phyloP scores from a whole-genome alignment of 92 coral and sea anemone species.

The Plumapathes pennacea region DNA sequence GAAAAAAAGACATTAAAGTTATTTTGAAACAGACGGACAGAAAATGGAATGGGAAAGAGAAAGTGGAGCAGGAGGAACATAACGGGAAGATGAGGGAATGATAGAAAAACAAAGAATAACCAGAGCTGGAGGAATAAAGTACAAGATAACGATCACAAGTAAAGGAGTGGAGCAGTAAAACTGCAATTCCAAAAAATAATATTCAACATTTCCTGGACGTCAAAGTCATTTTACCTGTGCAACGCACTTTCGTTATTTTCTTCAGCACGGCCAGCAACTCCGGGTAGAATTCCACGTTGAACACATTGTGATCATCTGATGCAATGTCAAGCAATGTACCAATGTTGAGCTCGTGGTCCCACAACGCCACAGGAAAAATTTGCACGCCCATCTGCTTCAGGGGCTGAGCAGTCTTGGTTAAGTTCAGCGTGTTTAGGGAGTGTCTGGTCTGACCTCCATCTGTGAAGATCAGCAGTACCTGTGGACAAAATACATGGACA shows the following conservation, averaged over 20 bases:
- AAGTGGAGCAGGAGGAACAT: too few relatives aligned
- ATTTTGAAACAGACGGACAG: too few relatives aligned
- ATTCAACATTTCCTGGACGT: too few relatives aligned
- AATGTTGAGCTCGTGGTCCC: constrained; percentile 53
- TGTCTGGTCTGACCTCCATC: constrained; percentile 78
- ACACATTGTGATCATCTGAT: constrained; percentile 41
- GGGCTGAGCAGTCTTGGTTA: constrained; percentile 38
- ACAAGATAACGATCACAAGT: too few relatives aligned
- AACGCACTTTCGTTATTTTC: constrained; percentile 61
- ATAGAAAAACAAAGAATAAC: too few relatives aligned
- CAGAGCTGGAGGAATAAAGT: too few relatives aligned
- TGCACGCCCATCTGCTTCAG: constrained; percentile 64
- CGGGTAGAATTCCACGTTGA: constrained; percentile 63
- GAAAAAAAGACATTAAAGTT: too few relatives aligned
- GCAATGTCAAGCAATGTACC: constrained; percentile 63
- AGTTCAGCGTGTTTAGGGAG: constrained; percentile 50
- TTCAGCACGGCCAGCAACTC: constrained; percentile 56
- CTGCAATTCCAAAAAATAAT: too few relatives aligned
- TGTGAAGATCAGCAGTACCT: constrained; percentile 68
- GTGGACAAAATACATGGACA: not conserved
- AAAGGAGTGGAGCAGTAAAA: too few relatives aligned
- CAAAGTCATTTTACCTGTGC: constrained; percentile 64
- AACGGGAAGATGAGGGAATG: too few relatives aligned
- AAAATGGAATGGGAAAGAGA: too few relatives aligned
- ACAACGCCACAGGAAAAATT: constrained; percentile 67